Evolutionary conservation across 2,888 invertebrate genomes (phyloP).

Genomic region (Drosophila vallismaia): DNA sequence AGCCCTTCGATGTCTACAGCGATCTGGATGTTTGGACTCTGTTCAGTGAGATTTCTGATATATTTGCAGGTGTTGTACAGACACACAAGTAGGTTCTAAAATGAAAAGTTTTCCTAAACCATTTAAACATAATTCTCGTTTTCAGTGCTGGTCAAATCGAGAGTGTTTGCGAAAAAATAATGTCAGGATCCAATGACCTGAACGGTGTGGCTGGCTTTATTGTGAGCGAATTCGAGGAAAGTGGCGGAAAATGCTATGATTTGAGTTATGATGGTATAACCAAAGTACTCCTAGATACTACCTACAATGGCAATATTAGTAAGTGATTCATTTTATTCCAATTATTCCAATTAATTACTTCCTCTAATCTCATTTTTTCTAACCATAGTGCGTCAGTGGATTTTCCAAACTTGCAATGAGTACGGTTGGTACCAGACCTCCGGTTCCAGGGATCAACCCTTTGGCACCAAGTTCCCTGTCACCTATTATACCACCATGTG

Average conservation of each 20-base stretch:
- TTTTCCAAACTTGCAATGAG: slow-evolving; percentile 93
- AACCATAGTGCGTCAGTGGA: slow-evolving; percentile 87
- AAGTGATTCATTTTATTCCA: slow-evolving; percentile 35
- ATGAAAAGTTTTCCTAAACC: background rate
- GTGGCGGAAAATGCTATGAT: slow-evolving; percentile 65
- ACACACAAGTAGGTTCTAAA: slow-evolving; percentile 70
- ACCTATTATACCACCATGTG: slow-evolving; percentile 74
- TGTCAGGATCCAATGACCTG: slow-evolving; percentile 72
- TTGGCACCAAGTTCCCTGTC: slow-evolving; percentile 82
- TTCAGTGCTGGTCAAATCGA: slow-evolving; percentile 75
- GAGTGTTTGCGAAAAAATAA: slow-evolving; percentile 66
- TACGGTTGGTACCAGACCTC: slow-evolving; percentile 94
- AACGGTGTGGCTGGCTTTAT: slow-evolving; percentile 70
- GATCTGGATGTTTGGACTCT: slow-evolving; percentile 80
- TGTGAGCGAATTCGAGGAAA: slow-evolving; percentile 45
- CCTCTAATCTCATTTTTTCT: background rate
- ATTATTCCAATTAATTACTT: background rate
- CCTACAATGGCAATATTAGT: slow-evolving; percentile 66
- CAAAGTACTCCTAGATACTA: slow-evolving; percentile 49
- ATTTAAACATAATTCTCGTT: background rate
- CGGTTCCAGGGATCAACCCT: slow-evolving; percentile 86
- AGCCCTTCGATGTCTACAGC: slow-evolving; percentile 76
- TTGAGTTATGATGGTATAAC: slow-evolving; percentile 72
- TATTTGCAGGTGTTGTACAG: slow-evolving; percentile 81
- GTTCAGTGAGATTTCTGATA: slow-evolving; percentile 80